Base-by-base conservation (phyloP, 2,797 vertebrate species). In the Coregonus sp. region DNA sequence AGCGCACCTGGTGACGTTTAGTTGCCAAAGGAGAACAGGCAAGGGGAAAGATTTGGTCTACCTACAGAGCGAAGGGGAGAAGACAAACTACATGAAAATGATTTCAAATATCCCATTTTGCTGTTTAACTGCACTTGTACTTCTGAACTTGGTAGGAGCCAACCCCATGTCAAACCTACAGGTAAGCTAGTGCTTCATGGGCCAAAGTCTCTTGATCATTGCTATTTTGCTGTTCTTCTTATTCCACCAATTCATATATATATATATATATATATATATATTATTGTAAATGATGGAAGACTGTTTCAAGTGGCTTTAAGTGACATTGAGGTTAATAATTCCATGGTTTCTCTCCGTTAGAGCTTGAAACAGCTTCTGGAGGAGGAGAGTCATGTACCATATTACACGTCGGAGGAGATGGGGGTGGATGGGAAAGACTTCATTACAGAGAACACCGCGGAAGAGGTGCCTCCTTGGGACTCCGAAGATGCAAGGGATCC, bases 341-440 rank as follows among this genome's bases (percentile, higher is more conserved):
- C 15, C 31, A 25, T 59, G 5, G 20, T 59, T 75, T 73, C 67
- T 37, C 31, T 6, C 15, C 31, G 20, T 9, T 1, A 95, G 93
- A 92, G 74, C 79, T 52, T 95, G 52, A 90, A 90, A 73, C 90
- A 90, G 82, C 84, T 94, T 1, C 25, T 94, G 2, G 90, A 92
- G 5, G 89, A 90, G 73, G 90, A 91, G 33, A 63, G 87, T 4
- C 77, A 87, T 50, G 68, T 77, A 6, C 89, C 91, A 0, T 82
- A 75, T 40, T 79, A 66, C 72, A 82, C 83, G 14, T 74, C 87
- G 0, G 87, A 90, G 9, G 89, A 88, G 73, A 35, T 72, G 65
- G 76, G 81, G 74, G 33, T 25, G 61, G 78, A 84, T 63, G 84
- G 37, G 1, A 82, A 54, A 4, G 86, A 86, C 20, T 76, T 56